phyloP scores from a whole-genome alignment of 2,888 invertebrate genomes.

The Macropis europaea region DNA sequence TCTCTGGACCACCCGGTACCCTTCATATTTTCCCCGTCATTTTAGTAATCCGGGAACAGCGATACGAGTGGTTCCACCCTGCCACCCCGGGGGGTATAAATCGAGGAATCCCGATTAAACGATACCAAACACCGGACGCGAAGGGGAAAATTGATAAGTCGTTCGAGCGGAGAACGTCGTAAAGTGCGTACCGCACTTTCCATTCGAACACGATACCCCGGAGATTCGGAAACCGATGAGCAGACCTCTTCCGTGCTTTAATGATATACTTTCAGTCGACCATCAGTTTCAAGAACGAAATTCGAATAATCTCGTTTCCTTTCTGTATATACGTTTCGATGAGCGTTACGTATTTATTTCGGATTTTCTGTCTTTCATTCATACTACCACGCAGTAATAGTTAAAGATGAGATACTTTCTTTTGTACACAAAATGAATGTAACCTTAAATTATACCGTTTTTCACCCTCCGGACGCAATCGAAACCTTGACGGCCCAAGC shows the following conservation, averaged over 20 bases:
- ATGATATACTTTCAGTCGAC: not conserved
- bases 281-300: not conserved
- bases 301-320: too few species aligned
- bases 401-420: too few species aligned
- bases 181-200: conserved; percentile 5
- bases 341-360: too few species aligned
- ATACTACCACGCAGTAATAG: too few species aligned
- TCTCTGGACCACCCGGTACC: not conserved
- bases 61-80: conserved; percentile 48
- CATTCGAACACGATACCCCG: not conserved
- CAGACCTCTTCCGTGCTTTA: not conserved
- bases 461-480: too few species aligned
- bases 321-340: too few species aligned
- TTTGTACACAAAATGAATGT: too few species aligned
- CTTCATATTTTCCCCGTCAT: conserved; percentile 50
- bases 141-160: conserved; percentile 61
- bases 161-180: conserved; percentile 9
- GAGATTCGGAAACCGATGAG: not conserved
- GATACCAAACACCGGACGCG: conserved; percentile 40
- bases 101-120: conserved; percentile 56
- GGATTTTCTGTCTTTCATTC: too few species aligned
- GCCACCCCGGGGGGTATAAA: conserved; percentile 37
- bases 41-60: conserved; percentile 65
- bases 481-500: too few species aligned
- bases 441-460: too few species aligned